Base-by-base conservation (phyloP, 2,888 invertebrate genomes). In the Diplolepis rosae region DNA sequence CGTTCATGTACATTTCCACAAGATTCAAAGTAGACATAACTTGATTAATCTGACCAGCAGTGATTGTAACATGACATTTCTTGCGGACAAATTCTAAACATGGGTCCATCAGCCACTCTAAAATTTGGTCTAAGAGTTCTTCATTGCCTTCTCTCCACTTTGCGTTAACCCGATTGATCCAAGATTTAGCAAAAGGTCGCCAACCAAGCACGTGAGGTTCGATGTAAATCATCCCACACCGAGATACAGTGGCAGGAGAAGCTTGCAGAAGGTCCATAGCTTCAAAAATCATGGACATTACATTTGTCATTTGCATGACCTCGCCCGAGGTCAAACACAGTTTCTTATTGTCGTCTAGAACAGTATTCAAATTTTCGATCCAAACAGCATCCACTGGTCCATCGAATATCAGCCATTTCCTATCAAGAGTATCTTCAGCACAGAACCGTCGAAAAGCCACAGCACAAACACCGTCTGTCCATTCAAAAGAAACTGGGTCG, bases 371-470 rank as follows among this genome's bases (percentile, higher is more conserved):
- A 87, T 95, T 96, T 90, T 96, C 96, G 79, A 96, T 95, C 96
- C 96, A 96, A 4, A 95, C 93, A 2, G 96, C 95, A 88, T 96
- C 96, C 2, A 96, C 95, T 0, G 96, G 96, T 0, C 96, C 96
- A 87, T 96, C 96, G 87, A 98, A 97, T 67, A 98, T 93, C 51
- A 98, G 92, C 97, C 97, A 98, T 89, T 97, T 97, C 73, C 94
- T 91, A 79, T 95, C 93, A 0, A 93, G 91, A 0, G 93, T 92
- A 32, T 94, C 93, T 18, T 95, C 94, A 66, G 92, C 92, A 9
- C 95, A 94, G 89, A 93, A 94, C 84, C 92, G 91, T 83, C 97
- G 90, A 89, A 95, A 96, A 88, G 94, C 93, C 2, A 92, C 93
- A 0, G 96, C 94, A 39, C 95, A 93, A 32, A 98, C 93, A 5